These are phyloP conservation scores for Poeciliopsis turrubarensis DNA, from an alignment of 2,113 vertebrate species.

Conservation along the genomic window DNA sequence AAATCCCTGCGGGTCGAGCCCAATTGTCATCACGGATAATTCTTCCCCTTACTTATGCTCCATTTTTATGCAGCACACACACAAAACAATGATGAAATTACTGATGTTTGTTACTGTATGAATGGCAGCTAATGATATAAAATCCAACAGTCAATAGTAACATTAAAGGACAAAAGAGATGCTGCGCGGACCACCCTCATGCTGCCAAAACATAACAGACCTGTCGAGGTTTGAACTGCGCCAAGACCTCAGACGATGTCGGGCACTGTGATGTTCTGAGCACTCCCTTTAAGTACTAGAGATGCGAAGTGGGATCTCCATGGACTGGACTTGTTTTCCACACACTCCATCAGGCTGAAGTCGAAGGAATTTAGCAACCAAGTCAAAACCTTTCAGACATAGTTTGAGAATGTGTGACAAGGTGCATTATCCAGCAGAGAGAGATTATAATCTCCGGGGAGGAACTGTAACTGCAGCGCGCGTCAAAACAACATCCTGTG, in stretches of 20 bases:
- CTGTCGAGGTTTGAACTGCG: neutral
- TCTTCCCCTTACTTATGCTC: slow-evolving; percentile 11
- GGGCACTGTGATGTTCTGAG: neutral
- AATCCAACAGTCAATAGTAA: slow-evolving; percentile 5
- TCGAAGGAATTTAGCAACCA: neutral
- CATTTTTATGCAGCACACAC: slow-evolving; percentile 9
- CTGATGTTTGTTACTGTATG: slow-evolving; percentile 7
- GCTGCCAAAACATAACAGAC: neutral
- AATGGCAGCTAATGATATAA: neutral
- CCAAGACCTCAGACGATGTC: neutral
- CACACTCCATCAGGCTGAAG: neutral
- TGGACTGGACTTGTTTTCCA: neutral
- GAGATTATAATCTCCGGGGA: neutral
- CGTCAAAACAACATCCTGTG: neutral
- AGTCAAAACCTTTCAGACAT: neutral
- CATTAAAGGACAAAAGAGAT: neutral
- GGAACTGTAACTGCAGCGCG: neutral
- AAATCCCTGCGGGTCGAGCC: slow-evolving; percentile 39
- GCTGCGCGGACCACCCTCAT: neutral
- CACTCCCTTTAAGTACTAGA: neutral
- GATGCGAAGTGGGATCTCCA: neutral
- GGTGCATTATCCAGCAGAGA: neutral
- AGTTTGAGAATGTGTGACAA: neutral
- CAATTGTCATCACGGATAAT: slow-evolving; percentile 34
- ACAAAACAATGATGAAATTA: slow-evolving; percentile 7